Percentiles rank a stretch among this genome's conserved stretches.
These are phyloP conservation scores for Cactoblastis cactorum DNA, from an alignment of 2,888 invertebrate genomes.

Conservation along the genomic window DNA sequence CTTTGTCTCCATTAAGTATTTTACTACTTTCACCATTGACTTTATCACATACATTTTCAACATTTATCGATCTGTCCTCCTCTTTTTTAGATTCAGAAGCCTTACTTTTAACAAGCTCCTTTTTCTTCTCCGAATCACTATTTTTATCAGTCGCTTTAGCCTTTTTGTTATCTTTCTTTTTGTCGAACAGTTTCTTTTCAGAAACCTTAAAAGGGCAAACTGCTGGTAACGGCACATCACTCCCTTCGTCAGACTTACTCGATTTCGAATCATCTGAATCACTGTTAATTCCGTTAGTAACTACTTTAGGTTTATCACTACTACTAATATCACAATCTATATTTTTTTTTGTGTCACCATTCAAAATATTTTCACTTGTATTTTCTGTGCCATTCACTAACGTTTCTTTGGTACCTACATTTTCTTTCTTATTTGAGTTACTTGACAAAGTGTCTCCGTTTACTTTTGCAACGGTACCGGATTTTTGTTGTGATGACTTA, in stretches of 20 bases:
- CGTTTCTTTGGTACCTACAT: slow-evolving; percentile 70
- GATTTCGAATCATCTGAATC: slow-evolving; percentile 64
- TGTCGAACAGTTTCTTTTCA: slow-evolving; percentile 48
- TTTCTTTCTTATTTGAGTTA: slow-evolving; percentile 51
- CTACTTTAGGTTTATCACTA: slow-evolving; percentile 73
- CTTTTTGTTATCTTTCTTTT: slow-evolving; percentile 62
- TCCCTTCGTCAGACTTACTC: slow-evolving; percentile 59
- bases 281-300: slow-evolving; percentile 70
- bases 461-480: slow-evolving; percentile 43
- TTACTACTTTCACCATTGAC: slow-evolving; percentile 50
- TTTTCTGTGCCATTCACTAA: slow-evolving; percentile 64
- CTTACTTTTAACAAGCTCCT: slow-evolving; percentile 40
- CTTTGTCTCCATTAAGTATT: slow-evolving; percentile 62
- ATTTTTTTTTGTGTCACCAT: slow-evolving; percentile 65
- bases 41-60: slow-evolving; percentile 41
- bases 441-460: slow-evolving; percentile 56
- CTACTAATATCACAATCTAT: slow-evolving; percentile 77
- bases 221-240: slow-evolving; percentile 33
- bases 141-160: slow-evolving; percentile 45
- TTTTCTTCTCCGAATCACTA: slow-evolving; percentile 52
- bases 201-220: slow-evolving; percentile 41
- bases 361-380: slow-evolving; percentile 49
- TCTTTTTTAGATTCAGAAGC: slow-evolving; percentile 42
- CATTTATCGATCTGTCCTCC: slow-evolving; percentile 37
- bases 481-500: slow-evolving; percentile 49